Conservation (phyloP, 2,888 invertebrate genomes). For the Conchocele bisecta region DNA sequence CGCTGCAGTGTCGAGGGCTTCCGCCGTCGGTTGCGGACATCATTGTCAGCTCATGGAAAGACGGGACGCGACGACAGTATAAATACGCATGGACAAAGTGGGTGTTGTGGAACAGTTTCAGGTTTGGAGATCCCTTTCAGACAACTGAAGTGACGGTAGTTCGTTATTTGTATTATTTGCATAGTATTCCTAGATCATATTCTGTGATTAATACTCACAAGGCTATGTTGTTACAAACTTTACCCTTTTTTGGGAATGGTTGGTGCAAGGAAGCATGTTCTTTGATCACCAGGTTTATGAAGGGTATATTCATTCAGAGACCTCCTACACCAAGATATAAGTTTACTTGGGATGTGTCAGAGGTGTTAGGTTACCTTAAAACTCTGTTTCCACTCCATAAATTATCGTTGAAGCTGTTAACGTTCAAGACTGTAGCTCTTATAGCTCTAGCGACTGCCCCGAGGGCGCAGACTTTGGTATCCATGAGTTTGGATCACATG, state of each 20-base stretch:
- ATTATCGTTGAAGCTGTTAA: constrained; percentile 32
- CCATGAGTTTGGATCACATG: constrained; percentile 27
- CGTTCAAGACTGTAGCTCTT: constrained; percentile 32
- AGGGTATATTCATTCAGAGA: constrained; percentile 18
- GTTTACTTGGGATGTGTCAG: constrained; percentile 36
- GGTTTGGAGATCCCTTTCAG: background rate
- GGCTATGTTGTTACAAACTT: constrained; percentile 34
- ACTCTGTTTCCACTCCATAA: constrained; percentile 6
- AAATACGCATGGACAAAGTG: constrained; percentile 8
- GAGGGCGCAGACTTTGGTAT: constrained; percentile 28
- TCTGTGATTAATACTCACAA: constrained; percentile 33
- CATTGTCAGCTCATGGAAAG: background rate
- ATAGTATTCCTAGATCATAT: constrained; percentile 1
- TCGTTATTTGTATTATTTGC: constrained; percentile 2
- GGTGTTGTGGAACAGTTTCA: constrained; percentile 1
- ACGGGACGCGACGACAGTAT: constrained; percentile 12
- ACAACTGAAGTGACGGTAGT: background rate
- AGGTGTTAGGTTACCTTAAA: constrained; percentile 20
- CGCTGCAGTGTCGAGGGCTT: background rate
- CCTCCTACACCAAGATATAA: constrained; percentile 26
- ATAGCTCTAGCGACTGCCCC: constrained; percentile 26
- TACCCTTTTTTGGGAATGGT: constrained; percentile 17
- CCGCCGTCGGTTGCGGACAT: background rate
- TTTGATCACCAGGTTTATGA: constrained; percentile 42
- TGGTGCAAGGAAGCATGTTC: constrained; percentile 21